Conservation (phyloP, 1,140 invertebrate species). For the Pseudomyrmex pallidus region DNA sequence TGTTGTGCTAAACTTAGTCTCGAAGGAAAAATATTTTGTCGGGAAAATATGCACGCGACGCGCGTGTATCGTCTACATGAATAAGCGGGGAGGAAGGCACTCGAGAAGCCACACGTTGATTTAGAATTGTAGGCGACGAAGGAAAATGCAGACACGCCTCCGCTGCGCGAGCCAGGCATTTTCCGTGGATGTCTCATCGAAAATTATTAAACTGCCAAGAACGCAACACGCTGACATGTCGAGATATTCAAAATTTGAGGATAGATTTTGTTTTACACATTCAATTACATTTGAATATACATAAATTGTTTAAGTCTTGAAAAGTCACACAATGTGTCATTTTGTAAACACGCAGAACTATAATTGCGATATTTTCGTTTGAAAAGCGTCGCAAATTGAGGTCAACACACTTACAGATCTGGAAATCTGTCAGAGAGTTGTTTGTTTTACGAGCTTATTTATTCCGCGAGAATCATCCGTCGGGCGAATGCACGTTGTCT, state of each 20-base stretch:
- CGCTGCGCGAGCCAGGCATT: slow-evolving; percentile 14
- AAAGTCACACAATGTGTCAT: background rate
- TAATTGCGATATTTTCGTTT: background rate
- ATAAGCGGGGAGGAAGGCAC: background rate
- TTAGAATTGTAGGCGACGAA: slow-evolving; percentile 13
- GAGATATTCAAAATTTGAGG: too few species aligned
- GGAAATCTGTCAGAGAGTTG: background rate
- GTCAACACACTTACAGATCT: background rate
- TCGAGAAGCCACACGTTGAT: slow-evolving; percentile 26
- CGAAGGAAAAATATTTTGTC: slow-evolving; percentile 37
- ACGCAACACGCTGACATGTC: background rate
- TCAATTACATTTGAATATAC: background rate
- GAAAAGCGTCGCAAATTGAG: background rate
- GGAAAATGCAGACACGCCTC: slow-evolving; percentile 23
- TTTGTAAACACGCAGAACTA: background rate
- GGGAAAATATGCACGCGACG: slow-evolving; percentile 22
- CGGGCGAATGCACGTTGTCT: background rate
- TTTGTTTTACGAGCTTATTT: background rate
- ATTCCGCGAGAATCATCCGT: background rate
- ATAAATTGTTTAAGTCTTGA: background rate
- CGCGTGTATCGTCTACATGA: background rate
- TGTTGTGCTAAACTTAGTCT: slow-evolving; percentile 47
- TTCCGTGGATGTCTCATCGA: slow-evolving; percentile 21
- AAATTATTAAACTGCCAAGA: slow-evolving; percentile 5
- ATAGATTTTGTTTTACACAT: background rate